These are phyloP conservation scores for Mesoclemmys tuberculata DNA, from an alignment of 2,113 vertebrate species.

Conservation along the genomic window DNA sequence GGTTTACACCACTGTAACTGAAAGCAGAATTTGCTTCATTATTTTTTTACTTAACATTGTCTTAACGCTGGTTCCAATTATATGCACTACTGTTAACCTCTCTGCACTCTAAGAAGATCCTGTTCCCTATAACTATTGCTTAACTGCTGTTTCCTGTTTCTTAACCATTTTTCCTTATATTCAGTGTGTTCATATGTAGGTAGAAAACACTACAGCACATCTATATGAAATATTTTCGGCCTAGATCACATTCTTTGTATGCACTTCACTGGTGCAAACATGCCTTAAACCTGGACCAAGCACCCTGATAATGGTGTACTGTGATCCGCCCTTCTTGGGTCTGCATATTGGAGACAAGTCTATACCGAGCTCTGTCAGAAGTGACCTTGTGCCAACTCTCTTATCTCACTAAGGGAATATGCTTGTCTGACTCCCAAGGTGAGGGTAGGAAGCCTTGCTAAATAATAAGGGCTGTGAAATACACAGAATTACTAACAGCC, in stretches of 20 bases:
- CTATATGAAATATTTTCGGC: neutral
- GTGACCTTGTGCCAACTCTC: neutral
- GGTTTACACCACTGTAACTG: neutral
- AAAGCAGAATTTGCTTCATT: neutral
- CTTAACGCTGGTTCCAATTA: neutral
- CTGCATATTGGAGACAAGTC: neutral
- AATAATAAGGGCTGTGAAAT: neutral
- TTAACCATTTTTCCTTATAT: neutral
- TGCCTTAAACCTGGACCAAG: neutral
- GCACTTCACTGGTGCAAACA: neutral
- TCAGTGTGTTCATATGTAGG: neutral
- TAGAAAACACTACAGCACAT: neutral
- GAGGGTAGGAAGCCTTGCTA: neutral
- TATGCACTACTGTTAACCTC: neutral
- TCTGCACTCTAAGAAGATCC: neutral
- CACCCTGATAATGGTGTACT: neutral
- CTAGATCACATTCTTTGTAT: neutral
- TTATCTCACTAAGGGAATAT: neutral
- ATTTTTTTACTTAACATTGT: neutral
- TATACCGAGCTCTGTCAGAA: neutral
- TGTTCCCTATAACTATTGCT: neutral
- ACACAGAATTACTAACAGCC: neutral
- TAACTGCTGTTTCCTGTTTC: neutral
- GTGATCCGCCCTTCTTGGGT: neutral
- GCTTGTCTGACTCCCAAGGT: neutral